These are phyloP conservation scores for Papilio helenus DNA, from an alignment of 1,140 invertebrate species.

Conservation along the genomic window DNA sequence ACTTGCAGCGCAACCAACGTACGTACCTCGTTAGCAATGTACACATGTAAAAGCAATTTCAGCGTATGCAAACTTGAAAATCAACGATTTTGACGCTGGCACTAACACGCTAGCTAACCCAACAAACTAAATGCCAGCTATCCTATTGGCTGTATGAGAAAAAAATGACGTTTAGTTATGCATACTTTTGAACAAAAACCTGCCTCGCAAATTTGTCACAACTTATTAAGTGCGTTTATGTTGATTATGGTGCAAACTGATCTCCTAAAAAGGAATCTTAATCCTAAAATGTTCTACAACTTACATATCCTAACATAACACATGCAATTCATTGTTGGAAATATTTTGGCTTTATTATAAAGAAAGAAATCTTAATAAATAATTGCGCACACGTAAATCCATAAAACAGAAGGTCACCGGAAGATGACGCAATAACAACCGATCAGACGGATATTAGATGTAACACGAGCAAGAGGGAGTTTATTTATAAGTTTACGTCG, in stretches of 20 bases:
- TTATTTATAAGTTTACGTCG: slow-evolving; percentile 19
- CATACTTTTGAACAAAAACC: too few relatives aligned
- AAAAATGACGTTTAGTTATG: neutral
- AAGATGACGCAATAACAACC: slow-evolving; percentile 12
- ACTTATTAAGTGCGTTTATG: too few relatives aligned
- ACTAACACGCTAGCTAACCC: neutral
- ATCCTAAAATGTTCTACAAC: too few relatives aligned
- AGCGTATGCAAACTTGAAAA: slow-evolving; percentile 32
- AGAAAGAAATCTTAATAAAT: neutral
- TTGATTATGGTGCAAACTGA: too few relatives aligned
- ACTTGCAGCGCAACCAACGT: slow-evolving; percentile 32
- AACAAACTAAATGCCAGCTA: neutral
- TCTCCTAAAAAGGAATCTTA: too few relatives aligned
- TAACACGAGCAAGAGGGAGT: neutral
- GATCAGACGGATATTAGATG: slow-evolving; percentile 23
- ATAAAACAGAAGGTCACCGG: slow-evolving; percentile 21
- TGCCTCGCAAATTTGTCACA: too few relatives aligned
- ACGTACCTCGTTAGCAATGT: slow-evolving; percentile 34
- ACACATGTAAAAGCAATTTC: slow-evolving; percentile 10
- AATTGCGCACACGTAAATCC: neutral
- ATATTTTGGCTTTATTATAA: too few relatives aligned
- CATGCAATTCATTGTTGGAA: too few relatives aligned
- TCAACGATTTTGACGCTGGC: slow-evolving; percentile 19
- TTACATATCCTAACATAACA: too few relatives aligned
- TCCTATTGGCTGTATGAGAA: neutral